Evolutionary conservation across 2,888 invertebrate genomes (phyloP).

Genomic region (Thymelicus acteon): DNA sequence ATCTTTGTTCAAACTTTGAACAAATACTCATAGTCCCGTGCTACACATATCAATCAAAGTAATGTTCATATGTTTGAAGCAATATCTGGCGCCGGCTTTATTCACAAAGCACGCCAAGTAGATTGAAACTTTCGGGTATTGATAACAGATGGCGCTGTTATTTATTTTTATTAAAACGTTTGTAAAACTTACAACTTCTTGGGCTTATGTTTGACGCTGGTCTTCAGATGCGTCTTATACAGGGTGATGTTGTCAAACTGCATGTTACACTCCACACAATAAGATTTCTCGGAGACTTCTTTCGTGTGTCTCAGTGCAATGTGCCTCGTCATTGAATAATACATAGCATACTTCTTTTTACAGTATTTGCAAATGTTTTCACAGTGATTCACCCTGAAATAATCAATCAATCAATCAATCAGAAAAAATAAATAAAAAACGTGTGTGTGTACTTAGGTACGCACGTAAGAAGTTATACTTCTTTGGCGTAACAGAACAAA

Average conservation of each 20-base stretch:
- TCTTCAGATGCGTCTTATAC: constrained; percentile 27
- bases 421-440: not conserved
- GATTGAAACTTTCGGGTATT: no score
- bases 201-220: constrained; percentile 15
- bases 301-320: constrained; percentile 8
- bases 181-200: constrained; percentile 12
- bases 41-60: no score
- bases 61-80: no score
- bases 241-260: constrained; percentile 29
- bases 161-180: not conserved
- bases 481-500: no score
- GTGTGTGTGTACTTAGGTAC: no score
- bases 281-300: constrained; percentile 7
- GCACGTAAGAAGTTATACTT: no score
- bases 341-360: not conserved
- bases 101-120: no score
- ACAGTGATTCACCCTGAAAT: constrained; percentile 10
- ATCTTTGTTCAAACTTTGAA: no score
- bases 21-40: no score
- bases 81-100: no score
- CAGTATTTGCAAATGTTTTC: constrained; percentile 15
- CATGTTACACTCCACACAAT: constrained; percentile 38
- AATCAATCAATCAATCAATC: not conserved
- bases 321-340: not conserved
- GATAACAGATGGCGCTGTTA: no score